These are phyloP conservation scores for Zygogramma bicolorata DNA, from an alignment of 2,888 invertebrate genomes.

Conservation along the genomic window DNA sequence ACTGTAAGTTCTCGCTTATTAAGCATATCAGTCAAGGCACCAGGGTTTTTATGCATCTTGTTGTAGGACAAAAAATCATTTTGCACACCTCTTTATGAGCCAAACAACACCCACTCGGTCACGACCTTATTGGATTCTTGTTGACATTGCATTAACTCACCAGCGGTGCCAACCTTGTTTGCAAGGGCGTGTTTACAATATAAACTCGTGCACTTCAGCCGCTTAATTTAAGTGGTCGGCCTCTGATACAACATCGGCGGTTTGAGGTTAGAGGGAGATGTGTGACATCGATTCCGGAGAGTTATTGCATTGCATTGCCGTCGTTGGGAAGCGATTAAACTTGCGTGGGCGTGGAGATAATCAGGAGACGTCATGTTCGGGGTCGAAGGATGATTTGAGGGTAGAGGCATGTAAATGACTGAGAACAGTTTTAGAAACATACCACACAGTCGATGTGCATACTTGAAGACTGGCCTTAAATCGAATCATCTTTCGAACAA, in stretches of 20 bases:
- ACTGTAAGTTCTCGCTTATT: too few relatives aligned
- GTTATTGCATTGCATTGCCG: neutral
- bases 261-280: neutral
- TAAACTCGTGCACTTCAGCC: neutral
- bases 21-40: too few relatives aligned
- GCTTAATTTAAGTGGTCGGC: neutral
- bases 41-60: too few relatives aligned
- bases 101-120: too few relatives aligned
- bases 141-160: neutral
- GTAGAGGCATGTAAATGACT: too few relatives aligned
- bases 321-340: neutral
- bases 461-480: too few relatives aligned
- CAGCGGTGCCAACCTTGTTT: neutral
- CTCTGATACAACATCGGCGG: slow-evolving; percentile 2
- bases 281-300: neutral
- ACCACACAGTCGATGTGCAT: too few relatives aligned
- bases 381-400: neutral
- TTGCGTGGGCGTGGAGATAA: neutral
- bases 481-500: too few relatives aligned
- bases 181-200: neutral
- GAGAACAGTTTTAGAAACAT: too few relatives aligned
- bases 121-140: neutral
- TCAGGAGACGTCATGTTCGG: neutral
- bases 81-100: neutral
- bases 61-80: neutral